Conservation (phyloP, 2,113 vertebrate genomes). For the Mormyrus lacerda region DNA sequence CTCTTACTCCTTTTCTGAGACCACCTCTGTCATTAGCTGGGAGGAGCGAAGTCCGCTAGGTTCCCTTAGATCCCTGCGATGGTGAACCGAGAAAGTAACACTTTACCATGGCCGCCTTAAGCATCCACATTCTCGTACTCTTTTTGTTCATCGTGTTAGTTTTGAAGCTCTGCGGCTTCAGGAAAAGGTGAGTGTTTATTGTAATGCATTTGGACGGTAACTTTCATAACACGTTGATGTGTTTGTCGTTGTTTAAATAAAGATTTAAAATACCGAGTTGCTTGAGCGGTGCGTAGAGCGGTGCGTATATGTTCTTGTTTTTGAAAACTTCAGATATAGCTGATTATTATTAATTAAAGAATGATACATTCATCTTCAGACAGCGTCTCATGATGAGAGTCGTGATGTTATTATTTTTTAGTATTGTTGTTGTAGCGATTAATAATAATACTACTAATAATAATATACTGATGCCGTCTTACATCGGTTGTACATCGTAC, state of each 20-base stretch:
- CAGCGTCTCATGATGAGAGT: neutral
- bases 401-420: neutral
- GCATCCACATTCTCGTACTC: neutral
- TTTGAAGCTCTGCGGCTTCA: neutral
- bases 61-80: neutral
- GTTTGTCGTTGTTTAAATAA: neutral
- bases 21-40: neutral
- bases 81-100: neutral
- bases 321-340: neutral
- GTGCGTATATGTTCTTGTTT: neutral
- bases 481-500: neutral
- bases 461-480: neutral
- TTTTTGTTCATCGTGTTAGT: neutral
- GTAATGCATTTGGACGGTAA: neutral
- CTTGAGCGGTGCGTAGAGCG: neutral
- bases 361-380: neutral
- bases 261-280: neutral
- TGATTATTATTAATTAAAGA: neutral
- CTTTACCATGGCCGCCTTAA: neutral
- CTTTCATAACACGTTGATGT: neutral
- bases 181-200: constrained; percentile 10
- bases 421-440: neutral
- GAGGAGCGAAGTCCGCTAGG: neutral
- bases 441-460: neutral
- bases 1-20: too few species aligned